phyloP scores from a whole-genome alignment of 2,113 vertebrate genomes.

The Microtus richardsoni region DNA sequence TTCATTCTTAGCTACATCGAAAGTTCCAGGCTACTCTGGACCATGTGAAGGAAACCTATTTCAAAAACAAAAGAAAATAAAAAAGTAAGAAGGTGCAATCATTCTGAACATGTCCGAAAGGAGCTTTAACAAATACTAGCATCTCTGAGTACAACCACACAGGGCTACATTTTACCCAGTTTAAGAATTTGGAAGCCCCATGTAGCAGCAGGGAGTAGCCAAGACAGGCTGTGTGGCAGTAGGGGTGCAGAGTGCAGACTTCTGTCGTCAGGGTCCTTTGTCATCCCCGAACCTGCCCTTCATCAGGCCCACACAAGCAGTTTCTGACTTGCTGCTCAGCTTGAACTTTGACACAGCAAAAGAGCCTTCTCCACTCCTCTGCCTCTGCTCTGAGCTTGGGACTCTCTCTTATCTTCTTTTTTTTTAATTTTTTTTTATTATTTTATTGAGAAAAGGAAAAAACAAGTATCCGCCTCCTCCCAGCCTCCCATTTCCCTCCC shows the following conservation, averaged over 20 bases:
- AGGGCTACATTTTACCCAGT: not conserved
- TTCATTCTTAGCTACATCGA: not conserved
- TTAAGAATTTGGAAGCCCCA: not conserved
- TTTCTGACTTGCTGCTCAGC: no score
- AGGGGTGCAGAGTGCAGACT: not conserved
- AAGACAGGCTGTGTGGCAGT: not conserved
- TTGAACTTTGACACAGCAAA: no score
- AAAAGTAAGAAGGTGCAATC: not conserved
- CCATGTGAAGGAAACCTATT: no score
- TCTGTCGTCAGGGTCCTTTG: no score
- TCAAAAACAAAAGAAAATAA: not conserved
- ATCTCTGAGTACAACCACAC: not conserved
- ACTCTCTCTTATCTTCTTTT: not conserved
- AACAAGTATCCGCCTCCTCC: no score
- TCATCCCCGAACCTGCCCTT: not conserved
- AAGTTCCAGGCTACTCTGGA: not conserved
- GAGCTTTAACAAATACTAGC: not conserved
- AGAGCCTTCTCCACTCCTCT: not conserved
- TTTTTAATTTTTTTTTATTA: no score
- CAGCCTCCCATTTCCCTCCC: no score
- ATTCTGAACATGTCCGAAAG: not conserved
- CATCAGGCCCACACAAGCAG: accelerated
- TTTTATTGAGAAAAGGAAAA: no score
- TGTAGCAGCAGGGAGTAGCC: no score
- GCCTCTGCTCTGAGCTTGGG: not conserved